Evolutionary conservation across 2,888 invertebrate species (phyloP), one percentile per base, ranked within the genome.

Genomic region (Hipparchia sbordonii): DNA sequence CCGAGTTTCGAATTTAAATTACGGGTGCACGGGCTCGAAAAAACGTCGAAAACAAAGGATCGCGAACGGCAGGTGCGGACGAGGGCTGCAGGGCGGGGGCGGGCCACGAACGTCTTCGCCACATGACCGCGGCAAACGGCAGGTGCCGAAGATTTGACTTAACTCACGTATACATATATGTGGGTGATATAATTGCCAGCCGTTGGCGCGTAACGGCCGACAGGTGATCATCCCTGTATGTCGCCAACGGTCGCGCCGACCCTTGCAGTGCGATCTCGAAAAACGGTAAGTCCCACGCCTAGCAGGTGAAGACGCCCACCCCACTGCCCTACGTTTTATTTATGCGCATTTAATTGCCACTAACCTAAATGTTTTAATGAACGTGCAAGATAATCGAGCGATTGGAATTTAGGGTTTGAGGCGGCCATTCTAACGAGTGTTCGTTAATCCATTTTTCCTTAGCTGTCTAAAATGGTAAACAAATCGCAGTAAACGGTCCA

Each of bases 161-260:
- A 82, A 80, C 83, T 82, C 84, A 82, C 87, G 6, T 8, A 48
- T 48, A 48, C 48, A 48, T 87, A 77, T 82, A 91, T 91, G 91
- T 92, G 92, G 91, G 92, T 90, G 92, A 92, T 89, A 91, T 91
- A 91, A 92, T 92, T 86, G 91, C 81, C 80, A 82, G 89, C 92
- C 92, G 92, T 92, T 93, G 93, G 93, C 90, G 90, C 92, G 92
- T 92, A 93, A 93, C 93, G 92, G 92, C 85, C 90, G 92, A 89
- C 93, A 93, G 93, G 93, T 93, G 92, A 92, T 89, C 91, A 87
- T 90, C 90, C 89, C 87, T 83, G 78, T 81, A 65, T 33, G 84
- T 86, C 87, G 84, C 87, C 91, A 91, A 92, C 92, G 90, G 91
- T 87, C 91, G 87, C 77, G 81, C 79, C 87, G 85, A 85, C 90